Evolutionary conservation across 2,113 vertebrate genomes (phyloP).

Genomic region (Delphinus delphis): DNA sequence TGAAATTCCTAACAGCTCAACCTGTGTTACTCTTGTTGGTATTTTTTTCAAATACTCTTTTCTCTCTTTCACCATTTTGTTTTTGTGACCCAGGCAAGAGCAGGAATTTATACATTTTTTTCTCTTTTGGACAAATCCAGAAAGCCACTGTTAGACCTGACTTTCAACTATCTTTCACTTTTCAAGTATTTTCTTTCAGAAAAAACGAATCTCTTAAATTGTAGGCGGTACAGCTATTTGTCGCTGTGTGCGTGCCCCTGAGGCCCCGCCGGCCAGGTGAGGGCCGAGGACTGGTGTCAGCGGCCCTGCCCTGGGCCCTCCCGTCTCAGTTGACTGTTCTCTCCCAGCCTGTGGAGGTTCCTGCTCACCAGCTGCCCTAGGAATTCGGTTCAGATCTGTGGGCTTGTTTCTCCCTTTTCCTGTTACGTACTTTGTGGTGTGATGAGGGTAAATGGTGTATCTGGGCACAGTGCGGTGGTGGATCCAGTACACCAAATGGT

Average conservation of each 20-base stretch:
- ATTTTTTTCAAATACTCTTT: background rate
- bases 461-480: background rate
- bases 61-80: background rate
- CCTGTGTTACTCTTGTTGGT: background rate
- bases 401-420: background rate
- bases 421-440: conserved; percentile 45
- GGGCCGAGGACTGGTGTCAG: background rate
- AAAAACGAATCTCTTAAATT: background rate
- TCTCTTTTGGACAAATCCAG: conserved; percentile 31
- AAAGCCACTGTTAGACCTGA: background rate
- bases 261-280: background rate
- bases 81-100: conserved; percentile 13
- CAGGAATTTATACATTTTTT: background rate
- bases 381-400: background rate
- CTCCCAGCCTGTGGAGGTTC: background rate
- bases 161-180: background rate
- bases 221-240: background rate
- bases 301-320: background rate
- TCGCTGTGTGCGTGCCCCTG: background rate
- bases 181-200: background rate
- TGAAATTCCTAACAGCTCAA: background rate
- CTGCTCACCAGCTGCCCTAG: background rate
- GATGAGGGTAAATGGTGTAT: conserved; percentile 74
- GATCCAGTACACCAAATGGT: background rate
- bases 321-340: too few relatives aligned